Evolutionary conservation across 2,888 invertebrate genomes (phyloP).

Genomic region (Platycheirus rosarum): DNA sequence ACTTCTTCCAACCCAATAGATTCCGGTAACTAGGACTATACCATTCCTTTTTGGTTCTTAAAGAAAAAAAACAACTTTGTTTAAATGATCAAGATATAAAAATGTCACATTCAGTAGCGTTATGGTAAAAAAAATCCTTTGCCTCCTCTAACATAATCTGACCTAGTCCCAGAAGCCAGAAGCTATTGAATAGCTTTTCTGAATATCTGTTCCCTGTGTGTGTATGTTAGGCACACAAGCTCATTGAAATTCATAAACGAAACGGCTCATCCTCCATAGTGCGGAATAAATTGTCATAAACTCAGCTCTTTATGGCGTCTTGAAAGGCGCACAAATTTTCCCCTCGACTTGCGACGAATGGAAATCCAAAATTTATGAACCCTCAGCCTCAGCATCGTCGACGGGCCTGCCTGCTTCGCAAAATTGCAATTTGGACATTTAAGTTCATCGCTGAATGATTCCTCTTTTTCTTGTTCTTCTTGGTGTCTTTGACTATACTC

Average conservation of each 20-base stretch:
- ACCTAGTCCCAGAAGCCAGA: conserved; percentile 52
- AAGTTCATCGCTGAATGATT: conserved; percentile 31
- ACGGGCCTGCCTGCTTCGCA: conserved; percentile 33
- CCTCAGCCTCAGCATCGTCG: conserved; percentile 15
- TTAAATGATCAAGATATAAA: conserved; percentile 69
- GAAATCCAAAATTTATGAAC: conserved; percentile 73
- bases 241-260: conserved; percentile 73
- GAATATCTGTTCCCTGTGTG: background rate
- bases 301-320: conserved; percentile 71
- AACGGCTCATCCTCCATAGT: conserved; percentile 62
- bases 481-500: conserved; percentile 15
- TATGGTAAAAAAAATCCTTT: conserved; percentile 40
- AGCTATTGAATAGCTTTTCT: background rate
- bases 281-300: conserved; percentile 71
- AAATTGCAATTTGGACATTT: conserved; percentile 52
- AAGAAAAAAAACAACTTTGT: conserved; percentile 38
- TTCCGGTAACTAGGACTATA: conserved; percentile 50
- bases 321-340: conserved; percentile 73
- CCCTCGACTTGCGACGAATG: conserved; percentile 70
- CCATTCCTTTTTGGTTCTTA: too few species aligned
- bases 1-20: conserved; percentile 16
- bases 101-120: conserved; percentile 64
- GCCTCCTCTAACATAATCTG: conserved; percentile 25
- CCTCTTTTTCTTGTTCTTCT: conserved; percentile 18
- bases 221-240: conserved; percentile 38